phyloP scores from a whole-genome alignment of 2,888 invertebrate genomes.

The Kryphioiulus occultus region DNA sequence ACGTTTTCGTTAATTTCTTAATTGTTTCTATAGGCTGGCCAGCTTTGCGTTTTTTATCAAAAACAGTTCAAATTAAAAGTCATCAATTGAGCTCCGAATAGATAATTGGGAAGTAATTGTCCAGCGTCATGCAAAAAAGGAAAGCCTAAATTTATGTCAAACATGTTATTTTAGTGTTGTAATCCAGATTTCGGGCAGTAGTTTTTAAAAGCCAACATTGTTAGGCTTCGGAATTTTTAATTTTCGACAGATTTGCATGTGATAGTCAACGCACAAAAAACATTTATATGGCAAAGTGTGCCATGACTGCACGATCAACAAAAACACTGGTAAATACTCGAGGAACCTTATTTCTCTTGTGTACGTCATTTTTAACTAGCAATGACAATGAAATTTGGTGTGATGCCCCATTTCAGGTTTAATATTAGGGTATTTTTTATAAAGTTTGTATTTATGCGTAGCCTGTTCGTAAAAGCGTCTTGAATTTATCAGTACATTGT shows the following conservation, averaged over 20 bases:
- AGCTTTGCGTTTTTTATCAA: not conserved
- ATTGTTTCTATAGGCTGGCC: slow-evolving; percentile 2
- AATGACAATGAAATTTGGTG: not conserved
- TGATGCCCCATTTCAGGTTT: too few relatives aligned
- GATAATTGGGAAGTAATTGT: not conserved
- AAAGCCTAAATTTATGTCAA: not conserved
- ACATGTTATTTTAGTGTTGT: not conserved
- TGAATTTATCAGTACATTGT: too few relatives aligned
- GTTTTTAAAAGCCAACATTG: not conserved
- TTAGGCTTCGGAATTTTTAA: not conserved
- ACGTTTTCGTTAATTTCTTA: slow-evolving; percentile 14
- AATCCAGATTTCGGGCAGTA: not conserved
- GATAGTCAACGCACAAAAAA: not conserved
- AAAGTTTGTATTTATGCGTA: too few relatives aligned
- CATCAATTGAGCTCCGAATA: not conserved
- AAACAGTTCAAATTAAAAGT: not conserved
- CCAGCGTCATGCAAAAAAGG: slow-evolving; percentile 9
- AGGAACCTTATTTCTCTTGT: not conserved
- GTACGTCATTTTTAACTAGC: not conserved
- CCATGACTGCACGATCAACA: not conserved
- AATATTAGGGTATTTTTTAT: too few relatives aligned
- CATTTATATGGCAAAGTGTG: not conserved
- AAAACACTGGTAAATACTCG: not conserved
- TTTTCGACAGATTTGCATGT: not conserved
- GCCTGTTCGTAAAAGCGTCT: too few relatives aligned